phyloP scores from a whole-genome alignment of 2,113 vertebrate genomes.

The Piprites chloris region DNA sequence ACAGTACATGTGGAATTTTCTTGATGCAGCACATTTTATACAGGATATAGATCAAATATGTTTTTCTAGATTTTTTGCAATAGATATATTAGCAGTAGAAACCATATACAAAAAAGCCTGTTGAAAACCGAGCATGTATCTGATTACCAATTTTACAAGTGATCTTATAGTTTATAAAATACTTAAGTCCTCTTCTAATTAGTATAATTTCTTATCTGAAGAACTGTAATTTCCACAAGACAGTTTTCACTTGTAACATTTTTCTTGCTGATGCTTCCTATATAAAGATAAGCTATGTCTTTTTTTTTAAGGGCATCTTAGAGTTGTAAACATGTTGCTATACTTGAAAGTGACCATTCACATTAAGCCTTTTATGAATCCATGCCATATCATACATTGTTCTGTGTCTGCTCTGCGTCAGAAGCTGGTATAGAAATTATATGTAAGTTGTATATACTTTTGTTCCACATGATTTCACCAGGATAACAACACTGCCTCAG shows the following conservation, averaged over 20 bases:
- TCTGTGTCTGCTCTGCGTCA: not conserved
- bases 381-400: not conserved
- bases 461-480: not conserved
- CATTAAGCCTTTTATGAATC: not conserved
- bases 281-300: not conserved
- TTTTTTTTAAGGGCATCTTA: not conserved
- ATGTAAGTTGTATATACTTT: not conserved
- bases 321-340: not conserved
- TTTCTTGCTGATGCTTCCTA: not conserved
- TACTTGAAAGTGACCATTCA: not conserved
- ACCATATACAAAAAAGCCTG: not conserved
- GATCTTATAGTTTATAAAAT: not conserved
- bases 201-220: conserved; percentile 5
- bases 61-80: conserved; percentile 11
- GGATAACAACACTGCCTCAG: not conserved
- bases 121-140: not conserved
- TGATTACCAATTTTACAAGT: not conserved
- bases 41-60: not conserved
- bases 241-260: not conserved
- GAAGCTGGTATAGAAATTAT: not conserved
- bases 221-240: not conserved
- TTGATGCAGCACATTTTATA: conserved; percentile 39
- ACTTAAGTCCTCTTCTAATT: conserved; percentile 21
- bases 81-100: not conserved
- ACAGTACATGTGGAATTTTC: conserved; percentile 12